A percentile compares a stretch with the other conserved stretches of the same genome.
These are phyloP conservation scores for Scaptomyza reducta DNA, from an alignment of 2,888 invertebrate species.

Conservation along the genomic window DNA sequence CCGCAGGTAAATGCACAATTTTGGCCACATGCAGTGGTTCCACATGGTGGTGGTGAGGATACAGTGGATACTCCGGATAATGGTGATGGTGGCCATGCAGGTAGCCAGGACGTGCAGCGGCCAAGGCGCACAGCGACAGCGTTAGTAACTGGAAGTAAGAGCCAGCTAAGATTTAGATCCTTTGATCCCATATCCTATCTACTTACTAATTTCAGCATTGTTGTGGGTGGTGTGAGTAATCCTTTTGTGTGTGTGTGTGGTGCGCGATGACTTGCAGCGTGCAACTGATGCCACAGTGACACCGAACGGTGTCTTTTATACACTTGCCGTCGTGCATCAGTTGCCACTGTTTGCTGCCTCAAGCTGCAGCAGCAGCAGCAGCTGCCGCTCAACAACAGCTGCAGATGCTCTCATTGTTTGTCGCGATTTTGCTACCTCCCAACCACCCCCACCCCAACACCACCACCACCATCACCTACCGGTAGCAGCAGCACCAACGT, in stretches of 20 bases:
- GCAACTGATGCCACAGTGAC: conserved; percentile 79
- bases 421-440: conserved; percentile 55
- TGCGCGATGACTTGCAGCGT: conserved; percentile 48
- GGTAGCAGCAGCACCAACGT: background rate
- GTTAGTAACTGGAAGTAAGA: conserved; percentile 52
- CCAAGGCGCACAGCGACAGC: conserved; percentile 58
- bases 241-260: conserved; percentile 29
- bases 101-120: conserved; percentile 81
- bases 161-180: background rate
- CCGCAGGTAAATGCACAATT: conserved; percentile 80
- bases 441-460: conserved; percentile 5
- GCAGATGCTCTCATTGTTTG: conserved; percentile 77
- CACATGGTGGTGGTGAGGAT: conserved; percentile 56
- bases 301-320: conserved; percentile 79
- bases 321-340: conserved; percentile 61
- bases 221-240: conserved; percentile 32
- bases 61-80: conserved; percentile 62
- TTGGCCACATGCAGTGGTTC: conserved; percentile 81
- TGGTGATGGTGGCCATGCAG: conserved; percentile 81
- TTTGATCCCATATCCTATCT: background rate
- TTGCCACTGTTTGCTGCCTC: conserved; percentile 36
- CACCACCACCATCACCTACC: background rate
- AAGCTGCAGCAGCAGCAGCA: conserved; percentile 28
- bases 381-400: conserved; percentile 45
- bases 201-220: conserved; percentile 74